Percentiles rank a stretch among this genome's conserved stretches.
phyloP scores from a whole-genome alignment of 2,888 invertebrate species.

The Eupsilia transversa region DNA sequence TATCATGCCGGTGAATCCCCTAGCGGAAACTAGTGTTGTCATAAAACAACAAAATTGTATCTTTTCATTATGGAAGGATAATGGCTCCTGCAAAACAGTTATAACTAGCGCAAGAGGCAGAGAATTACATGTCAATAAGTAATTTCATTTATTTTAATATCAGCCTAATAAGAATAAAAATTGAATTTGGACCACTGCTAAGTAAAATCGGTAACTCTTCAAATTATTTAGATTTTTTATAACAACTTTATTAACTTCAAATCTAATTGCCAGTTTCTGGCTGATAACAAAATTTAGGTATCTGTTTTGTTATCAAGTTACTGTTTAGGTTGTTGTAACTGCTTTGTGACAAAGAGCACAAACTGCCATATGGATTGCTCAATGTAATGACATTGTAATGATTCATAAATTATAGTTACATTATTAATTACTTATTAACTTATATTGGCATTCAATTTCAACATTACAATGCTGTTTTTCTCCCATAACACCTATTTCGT shows the following conservation, averaged over 20 bases:
- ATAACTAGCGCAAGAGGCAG: neutral
- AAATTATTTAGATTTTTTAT: neutral
- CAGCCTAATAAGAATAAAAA: neutral
- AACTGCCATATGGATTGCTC: no score
- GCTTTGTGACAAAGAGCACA: neutral
- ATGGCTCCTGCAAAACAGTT: neutral
- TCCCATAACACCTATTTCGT: neutral
- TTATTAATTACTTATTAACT: neutral
- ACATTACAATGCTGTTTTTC: neutral
- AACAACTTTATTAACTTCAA: neutral
- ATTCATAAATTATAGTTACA: neutral
- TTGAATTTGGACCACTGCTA: no score
- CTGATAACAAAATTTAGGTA: neutral
- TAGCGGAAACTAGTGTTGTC: no score
- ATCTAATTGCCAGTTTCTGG: neutral
- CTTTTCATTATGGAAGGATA: neutral
- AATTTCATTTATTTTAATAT: neutral
- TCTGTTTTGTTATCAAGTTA: constrained; percentile 7
- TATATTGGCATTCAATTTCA: neutral
- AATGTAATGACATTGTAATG: neutral
- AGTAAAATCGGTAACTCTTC: neutral
- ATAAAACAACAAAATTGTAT: neutral
- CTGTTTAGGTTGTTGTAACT: neutral
- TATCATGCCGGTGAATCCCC: no score
- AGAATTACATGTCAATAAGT: neutral